Base-by-base conservation (phyloP, 2,888 invertebrate species). In the Thysanoteuthis rhombus region DNA sequence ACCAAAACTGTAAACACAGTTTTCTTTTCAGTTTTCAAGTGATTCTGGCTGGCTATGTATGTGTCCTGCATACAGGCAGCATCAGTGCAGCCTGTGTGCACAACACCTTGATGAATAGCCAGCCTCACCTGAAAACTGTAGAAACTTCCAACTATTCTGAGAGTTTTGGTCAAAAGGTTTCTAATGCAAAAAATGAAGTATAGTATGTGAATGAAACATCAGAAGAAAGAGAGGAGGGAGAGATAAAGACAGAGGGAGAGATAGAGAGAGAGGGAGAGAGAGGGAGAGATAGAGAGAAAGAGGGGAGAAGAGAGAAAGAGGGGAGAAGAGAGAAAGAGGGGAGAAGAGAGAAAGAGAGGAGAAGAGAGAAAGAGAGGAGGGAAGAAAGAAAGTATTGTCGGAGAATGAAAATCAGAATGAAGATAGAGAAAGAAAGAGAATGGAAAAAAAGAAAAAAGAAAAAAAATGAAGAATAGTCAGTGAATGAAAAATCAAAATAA, bases 381-480 rank as follows among this genome's bases (percentile, higher is more conserved):
- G 89, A 45, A 28, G 42, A 28, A 36, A 42, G 40, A 6, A 38
- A 42, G 19, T 4, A 52, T 25, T 12, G 92, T 16, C 32, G 6
- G n/a, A 92, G 22, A 45, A 32, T 39, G 36, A 45, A 52, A 40
- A n/a, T 8, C 91, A 36, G 45, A 90, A 45, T 75, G 92, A 75
- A 4, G 36, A 92, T 92, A 36, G 52, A 39, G 90, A 93, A 93
- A 40, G 47, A 38, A 93, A 47, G 45, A 39, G 89, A 39, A 93
- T 25, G 89, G 38, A 39, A 40, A 75, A 39, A 47, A 52, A 89
- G 90, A 89, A 32, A 39, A 19, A 39, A 19, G 25, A 32, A 25
- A 39, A 36, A 42, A 90, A 42, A n/a, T n/a, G n/a, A n/a, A n/a
- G n/a, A n/a, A n/a, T n/a, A n/a, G n/a, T n/a, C n/a, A n/a, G n/a